These are phyloP conservation scores for Cuculus canorus DNA, from an alignment of 2,797 vertebrate species.

Conservation along the genomic window DNA sequence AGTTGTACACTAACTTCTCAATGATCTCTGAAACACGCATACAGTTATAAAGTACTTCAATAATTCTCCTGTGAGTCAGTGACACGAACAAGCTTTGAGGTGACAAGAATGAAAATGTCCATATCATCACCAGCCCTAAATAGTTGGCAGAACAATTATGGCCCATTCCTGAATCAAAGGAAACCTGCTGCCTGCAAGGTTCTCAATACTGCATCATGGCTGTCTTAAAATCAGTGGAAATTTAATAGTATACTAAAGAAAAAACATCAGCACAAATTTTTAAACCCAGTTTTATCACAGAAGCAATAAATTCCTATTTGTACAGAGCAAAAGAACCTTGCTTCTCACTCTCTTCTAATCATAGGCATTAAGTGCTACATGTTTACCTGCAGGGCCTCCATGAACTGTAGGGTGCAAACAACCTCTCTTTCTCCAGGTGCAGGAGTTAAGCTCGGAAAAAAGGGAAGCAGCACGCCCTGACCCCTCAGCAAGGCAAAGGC, in stretches of 20 bases:
- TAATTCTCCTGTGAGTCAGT: background rate
- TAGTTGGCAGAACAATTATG: background rate
- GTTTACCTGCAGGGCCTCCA: background rate
- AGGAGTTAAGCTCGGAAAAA: background rate
- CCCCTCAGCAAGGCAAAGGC: rapidly evolving
- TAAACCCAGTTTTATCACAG: background rate
- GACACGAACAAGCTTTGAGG: background rate
- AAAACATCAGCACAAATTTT: background rate
- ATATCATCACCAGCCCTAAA: background rate
- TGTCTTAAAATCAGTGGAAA: background rate
- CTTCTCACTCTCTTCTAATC: background rate
- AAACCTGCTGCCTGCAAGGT: background rate
- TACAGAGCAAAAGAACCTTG: background rate
- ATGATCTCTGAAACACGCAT: background rate
- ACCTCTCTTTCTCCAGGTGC: background rate
- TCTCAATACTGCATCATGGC: background rate
- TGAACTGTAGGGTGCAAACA: background rate
- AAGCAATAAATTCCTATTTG: background rate
- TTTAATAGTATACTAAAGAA: background rate
- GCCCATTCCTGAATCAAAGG: background rate
- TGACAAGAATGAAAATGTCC: background rate
- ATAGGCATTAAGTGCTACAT: background rate
- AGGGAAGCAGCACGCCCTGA: rapidly evolving
- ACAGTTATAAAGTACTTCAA: background rate
- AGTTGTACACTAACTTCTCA: background rate